These are phyloP conservation scores for Lochmaea capreae DNA, from an alignment of 2,888 invertebrate genomes.

Conservation along the genomic window DNA sequence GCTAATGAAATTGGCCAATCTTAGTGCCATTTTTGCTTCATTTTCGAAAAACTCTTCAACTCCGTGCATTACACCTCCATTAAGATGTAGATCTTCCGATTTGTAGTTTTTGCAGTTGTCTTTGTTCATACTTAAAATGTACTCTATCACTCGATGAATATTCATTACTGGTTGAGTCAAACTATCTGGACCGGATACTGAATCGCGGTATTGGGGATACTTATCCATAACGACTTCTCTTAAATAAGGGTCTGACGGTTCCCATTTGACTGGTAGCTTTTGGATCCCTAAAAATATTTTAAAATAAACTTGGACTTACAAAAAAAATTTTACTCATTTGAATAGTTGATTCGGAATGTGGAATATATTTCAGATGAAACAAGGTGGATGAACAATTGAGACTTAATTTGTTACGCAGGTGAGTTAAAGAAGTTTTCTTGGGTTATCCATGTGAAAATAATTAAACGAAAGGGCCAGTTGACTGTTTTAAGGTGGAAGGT, in stretches of 20 bases:
- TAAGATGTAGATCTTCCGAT: slow-evolving; percentile 74
- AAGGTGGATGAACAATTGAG: too few species aligned
- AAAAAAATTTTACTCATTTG: too few species aligned
- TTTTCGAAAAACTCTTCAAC: slow-evolving; percentile 91
- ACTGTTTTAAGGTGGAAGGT: too few species aligned
- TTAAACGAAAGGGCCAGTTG: too few species aligned
- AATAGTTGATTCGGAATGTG: too few species aligned
- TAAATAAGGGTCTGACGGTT: slow-evolving; percentile 76
- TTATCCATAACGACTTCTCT: slow-evolving; percentile 80
- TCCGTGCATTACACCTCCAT: slow-evolving; percentile 89
- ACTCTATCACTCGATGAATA: slow-evolving; percentile 81
- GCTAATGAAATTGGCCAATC: slow-evolving; percentile 95
- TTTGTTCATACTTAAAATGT: slow-evolving; percentile 76
- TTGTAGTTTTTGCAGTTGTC: slow-evolving; percentile 65
- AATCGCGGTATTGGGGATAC: slow-evolving; percentile 81
- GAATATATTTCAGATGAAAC: too few species aligned
- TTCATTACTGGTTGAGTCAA: slow-evolving; percentile 77
- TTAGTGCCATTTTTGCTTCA: slow-evolving; percentile 96
- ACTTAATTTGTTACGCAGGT: too few species aligned
- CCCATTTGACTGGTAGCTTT: slow-evolving; percentile 86
- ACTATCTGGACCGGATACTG: slow-evolving; percentile 74
- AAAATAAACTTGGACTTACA: not conserved
- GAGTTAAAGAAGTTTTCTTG: too few species aligned
- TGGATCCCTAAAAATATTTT: slow-evolving; percentile 78
- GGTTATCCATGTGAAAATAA: too few species aligned